These are phyloP conservation scores for Chydorus sphaericus DNA, from an alignment of 2,888 invertebrate species.

Conservation along the genomic window DNA sequence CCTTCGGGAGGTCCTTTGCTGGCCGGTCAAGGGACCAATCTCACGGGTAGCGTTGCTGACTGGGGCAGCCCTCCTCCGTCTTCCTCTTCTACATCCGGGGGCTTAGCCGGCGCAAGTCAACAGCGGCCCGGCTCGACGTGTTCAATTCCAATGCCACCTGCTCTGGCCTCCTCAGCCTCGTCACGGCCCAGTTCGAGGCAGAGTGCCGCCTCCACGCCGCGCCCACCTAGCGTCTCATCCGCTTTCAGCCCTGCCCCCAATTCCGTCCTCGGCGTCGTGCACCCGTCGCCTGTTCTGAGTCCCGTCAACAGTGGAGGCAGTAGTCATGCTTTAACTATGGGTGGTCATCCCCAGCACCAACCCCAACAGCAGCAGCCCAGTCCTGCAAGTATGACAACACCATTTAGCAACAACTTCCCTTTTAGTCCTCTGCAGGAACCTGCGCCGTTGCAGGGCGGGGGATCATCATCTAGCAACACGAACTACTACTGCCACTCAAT, in stretches of 20 bases:
- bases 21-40: not conserved
- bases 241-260: slow-evolving; percentile 29
- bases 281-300: slow-evolving; percentile 18
- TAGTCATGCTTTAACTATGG: not conserved
- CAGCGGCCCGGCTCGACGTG: slow-evolving; percentile 11
- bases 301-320: slow-evolving; percentile 17
- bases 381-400: slow-evolving; percentile 33
- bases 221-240: slow-evolving; percentile 36
- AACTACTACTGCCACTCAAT: not conserved
- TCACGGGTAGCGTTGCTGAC: not conserved
- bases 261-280: slow-evolving; percentile 18
- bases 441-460: not conserved
- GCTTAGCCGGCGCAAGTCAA: not conserved
- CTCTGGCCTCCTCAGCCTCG: slow-evolving; percentile 22
- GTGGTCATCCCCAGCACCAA: not conserved
- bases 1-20: not conserved
- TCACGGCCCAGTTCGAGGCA: slow-evolving; percentile 45
- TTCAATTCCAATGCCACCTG: slow-evolving; percentile 19
- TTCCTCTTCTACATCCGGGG: slow-evolving; percentile 7
- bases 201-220: slow-evolving; percentile 41
- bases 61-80: not conserved
- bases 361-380: slow-evolving; percentile 30
- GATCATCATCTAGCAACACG: not conserved
- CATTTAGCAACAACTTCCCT: slow-evolving; percentile 40
- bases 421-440: slow-evolving; percentile 45